A percentile compares a stretch with the other conserved stretches of the same genome.
Evolutionary conservation across 1,140 invertebrate genomes (phyloP).

Genomic region (Trachymyrmex septentrionalis): DNA sequence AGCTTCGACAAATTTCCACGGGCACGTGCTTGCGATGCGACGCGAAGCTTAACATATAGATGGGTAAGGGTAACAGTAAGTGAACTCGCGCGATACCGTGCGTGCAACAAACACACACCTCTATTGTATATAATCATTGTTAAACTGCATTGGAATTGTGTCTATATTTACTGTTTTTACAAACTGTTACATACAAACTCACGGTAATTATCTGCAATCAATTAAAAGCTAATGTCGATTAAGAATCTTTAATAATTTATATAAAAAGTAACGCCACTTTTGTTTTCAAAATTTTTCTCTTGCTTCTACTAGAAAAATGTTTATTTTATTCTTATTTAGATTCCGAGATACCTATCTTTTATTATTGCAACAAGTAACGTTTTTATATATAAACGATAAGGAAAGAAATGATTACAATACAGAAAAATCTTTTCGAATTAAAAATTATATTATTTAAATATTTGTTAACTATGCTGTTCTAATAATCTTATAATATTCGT

Average conservation of each 20-base stretch:
- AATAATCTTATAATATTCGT: neutral
- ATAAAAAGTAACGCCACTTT: neutral
- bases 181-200: neutral
- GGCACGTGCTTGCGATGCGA: slow-evolving; percentile 55
- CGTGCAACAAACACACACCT: slow-evolving; percentile 46
- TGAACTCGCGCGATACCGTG: slow-evolving; percentile 41
- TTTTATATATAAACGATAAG: neutral
- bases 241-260: neutral
- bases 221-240: slow-evolving; percentile 26
- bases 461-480: neutral
- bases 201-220: neutral
- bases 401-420: neutral
- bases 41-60: slow-evolving; percentile 48
- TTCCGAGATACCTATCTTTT: neutral
- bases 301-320: neutral
- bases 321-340: neutral
- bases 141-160: slow-evolving; percentile 31
- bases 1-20: slow-evolving; percentile 56
- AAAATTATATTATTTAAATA: slow-evolving; percentile 10
- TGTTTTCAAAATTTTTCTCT: neutral
- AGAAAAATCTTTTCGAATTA: neutral
- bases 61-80: neutral
- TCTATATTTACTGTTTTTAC: slow-evolving; percentile 18
- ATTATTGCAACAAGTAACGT: neutral
- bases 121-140: slow-evolving; percentile 53